Evolutionary conservation across 2,113 vertebrate genomes (phyloP).

Genomic region (Eurystomus gularis): DNA sequence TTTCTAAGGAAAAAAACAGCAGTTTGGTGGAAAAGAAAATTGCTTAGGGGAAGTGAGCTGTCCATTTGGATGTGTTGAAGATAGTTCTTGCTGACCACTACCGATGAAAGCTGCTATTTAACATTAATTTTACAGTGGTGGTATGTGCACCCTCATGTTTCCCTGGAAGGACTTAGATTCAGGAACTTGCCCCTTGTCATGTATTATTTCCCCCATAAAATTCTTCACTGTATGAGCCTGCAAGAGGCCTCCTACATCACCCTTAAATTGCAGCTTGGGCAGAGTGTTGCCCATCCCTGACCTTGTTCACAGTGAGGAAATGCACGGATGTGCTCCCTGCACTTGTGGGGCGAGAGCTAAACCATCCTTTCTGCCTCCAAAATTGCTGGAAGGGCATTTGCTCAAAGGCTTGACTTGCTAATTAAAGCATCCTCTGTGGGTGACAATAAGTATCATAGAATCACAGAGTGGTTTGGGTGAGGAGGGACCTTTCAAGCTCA

Average conservation of each 20-base stretch:
- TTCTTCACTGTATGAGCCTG: neutral
- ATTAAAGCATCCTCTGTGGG: neutral
- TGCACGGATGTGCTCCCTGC: accelerated
- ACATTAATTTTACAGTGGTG: neutral
- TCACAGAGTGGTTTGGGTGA: too few relatives aligned
- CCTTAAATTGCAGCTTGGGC: neutral
- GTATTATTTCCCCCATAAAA: accelerated
- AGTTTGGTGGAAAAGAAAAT: neutral
- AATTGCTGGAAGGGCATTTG: neutral
- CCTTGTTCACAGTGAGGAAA: accelerated
- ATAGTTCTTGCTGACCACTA: neutral
- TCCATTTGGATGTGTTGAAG: neutral
- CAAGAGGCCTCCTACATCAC: neutral
- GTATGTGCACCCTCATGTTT: too few relatives aligned
- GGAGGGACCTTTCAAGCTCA: too few relatives aligned
- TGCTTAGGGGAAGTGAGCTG: neutral
- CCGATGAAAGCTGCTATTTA: neutral
- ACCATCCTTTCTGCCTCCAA: neutral
- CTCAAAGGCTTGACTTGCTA: neutral
- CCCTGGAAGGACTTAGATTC: too few relatives aligned
- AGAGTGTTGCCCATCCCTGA: neutral
- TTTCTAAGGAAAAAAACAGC: neutral
- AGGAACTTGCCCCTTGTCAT: neutral
- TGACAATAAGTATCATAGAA: too few relatives aligned
- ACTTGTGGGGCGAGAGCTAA: neutral